Base-by-base conservation (phyloP, 1,140 invertebrate genomes). In the Chionoecetes opilio region DNA sequence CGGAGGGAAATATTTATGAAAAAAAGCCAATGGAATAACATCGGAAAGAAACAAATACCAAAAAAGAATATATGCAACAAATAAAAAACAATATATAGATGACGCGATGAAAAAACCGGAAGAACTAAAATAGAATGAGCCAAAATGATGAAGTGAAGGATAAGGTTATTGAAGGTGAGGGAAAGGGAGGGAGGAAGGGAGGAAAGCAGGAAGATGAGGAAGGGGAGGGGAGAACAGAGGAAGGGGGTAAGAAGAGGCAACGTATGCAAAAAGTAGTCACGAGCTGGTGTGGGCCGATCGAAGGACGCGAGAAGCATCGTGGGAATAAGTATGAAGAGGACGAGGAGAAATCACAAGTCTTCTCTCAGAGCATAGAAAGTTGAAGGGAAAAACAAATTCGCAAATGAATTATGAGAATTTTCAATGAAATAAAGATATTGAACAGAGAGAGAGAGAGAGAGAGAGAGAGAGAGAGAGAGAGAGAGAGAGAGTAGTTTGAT, bases 361-460 rank as follows among this genome's bases (percentile, higher is more conserved):
- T n/a, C n/a, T n/a, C n/a, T n/a, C n/a, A n/a, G n/a, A n/a, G n/a
- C n/a, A n/a, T n/a, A n/a, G n/a, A n/a, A n/a, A n/a, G n/a, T n/a
- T n/a, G n/a, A n/a, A n/a, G n/a, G n/a, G n/a, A n/a, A n/a, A n/a
- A n/a, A n/a, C n/a, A n/a, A n/a, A n/a, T n/a, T n/a, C n/a, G n/a
- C n/a, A n/a, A n/a, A n/a, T n/a, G n/a, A n/a, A n/a, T n/a, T n/a
- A 53, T 53, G 11, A 53, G 21, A 53, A 53, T 17, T 53, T 53
- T 35, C n/a, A 38, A 21, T 89, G n/a, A 38, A 9, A 2, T 0
- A 21, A 34, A 38, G 38, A 41, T 11, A 63, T 9, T 8, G 53
- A 14, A 37, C 29, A 91, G 90, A 91, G 90, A 91, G 90, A 75
- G 90, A 75, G 90, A 63, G 41, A 75, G 90, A 75, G 90, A 75